Evolutionary conservation across 1,140 invertebrate genomes (phyloP), one percentile per base, ranked within the genome.

Genomic region (Orius insidiosus): DNA sequence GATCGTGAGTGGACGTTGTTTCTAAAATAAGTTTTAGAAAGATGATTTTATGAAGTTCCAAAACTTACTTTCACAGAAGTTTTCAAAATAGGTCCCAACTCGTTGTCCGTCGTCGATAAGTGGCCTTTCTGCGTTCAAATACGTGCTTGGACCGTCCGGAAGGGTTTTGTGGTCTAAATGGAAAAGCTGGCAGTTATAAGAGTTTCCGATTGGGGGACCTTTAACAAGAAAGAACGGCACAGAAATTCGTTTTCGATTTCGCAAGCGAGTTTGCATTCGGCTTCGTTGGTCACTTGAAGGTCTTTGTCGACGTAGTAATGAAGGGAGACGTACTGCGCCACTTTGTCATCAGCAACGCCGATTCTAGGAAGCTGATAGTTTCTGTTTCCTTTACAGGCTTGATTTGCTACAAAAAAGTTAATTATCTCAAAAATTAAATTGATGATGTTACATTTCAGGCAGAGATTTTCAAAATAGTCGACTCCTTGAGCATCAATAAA

Each of bases 401-500:
- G 80, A 45, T 75, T 76, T 15, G 64, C 72, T 75, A n/a, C n/a
- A n/a, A n/a, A n/a, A n/a, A n/a, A n/a, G n/a, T n/a, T n/a, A n/a
- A n/a, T n/a, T n/a, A n/a, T n/a, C n/a, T n/a, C n/a, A n/a, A n/a
- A n/a, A n/a, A n/a, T n/a, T n/a, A n/a, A n/a, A n/a, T n/a, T n/a
- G n/a, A n/a, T n/a, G n/a, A n/a, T n/a, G n/a, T 65, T 63, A 72
- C 82, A 77, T 67, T 85, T 84, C 51, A 93, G 64, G 58, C 88
- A 94, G n/a, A 92, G 68, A 65, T 93, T 94, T 67, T 94, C 89
- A 60, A 93, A 94, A 58, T 93, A 94, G 61, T 94, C 89, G 3
- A 89, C 83, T 15, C 87, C 88, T 54, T 83, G 81, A 1, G 84
- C 82, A 54, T 93, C 87, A 2, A 85, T 77, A 49, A 93, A 76